Base-by-base conservation (phyloP, 2,888 invertebrate species). In the Perithous albicinctus region DNA sequence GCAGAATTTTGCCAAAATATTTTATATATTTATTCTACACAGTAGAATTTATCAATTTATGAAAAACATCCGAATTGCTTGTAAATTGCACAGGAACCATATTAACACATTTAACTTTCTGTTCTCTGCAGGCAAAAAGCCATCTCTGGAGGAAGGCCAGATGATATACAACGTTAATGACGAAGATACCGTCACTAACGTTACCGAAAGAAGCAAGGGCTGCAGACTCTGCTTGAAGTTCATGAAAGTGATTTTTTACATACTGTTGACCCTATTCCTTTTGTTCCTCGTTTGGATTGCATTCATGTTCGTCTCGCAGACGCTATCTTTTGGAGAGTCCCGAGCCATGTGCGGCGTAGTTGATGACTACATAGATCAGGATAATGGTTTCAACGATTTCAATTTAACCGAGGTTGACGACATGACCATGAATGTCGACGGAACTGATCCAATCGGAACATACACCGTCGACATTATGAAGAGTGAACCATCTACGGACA, bases 181-280 rank as follows among this genome's bases (percentile, higher is more conserved):
- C n/a, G 43, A 79, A n/a, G 63, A 66, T 8, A 61, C n/a, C 18
- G 10, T 12, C n/a, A 26, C 5, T 1, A 59, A 51, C 51, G 23
- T 20, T 12, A 4, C 5, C 10, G 2, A 7, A n/a, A 43, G 7
- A 23, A 59, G 41, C 2, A 66, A 8, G 0, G 23, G 4, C n/a
- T 84, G 69, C 18, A 63, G 26, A 5, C 6, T 10, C 43, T 56
- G 66, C 1, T 66, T 79, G 51, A 63, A 67, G 43, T 54, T 43
- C 8, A 26, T 82, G 7, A 85, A 82, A 66, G 2, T 86, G 0
- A 67, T 87, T 41, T 46, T 88, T 0, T 83, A 78, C 20, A 6
- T 87, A n/a, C 56, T 83, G 63, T 6, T 86, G 51, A 20, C 61
- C 0, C 10, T 86, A 2, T 76, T 85, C 6, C 5, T 29, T 26